phyloP scores from a whole-genome alignment of 2,888 invertebrate species.

The Pherbina coryleti region DNA sequence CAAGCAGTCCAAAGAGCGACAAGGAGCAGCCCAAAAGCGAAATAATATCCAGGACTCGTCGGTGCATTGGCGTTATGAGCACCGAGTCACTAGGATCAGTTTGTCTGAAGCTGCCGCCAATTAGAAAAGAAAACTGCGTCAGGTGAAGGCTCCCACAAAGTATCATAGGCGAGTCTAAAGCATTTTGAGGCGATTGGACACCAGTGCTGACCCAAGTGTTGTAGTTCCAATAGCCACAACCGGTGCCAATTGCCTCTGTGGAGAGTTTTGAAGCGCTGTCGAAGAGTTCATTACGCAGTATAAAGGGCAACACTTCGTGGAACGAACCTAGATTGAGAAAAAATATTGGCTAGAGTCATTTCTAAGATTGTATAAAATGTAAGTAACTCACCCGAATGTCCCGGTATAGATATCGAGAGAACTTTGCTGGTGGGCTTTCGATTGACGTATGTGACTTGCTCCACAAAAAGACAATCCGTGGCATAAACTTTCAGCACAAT shows the following conservation, averaged over 20 bases:
- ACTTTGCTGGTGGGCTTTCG: constrained; percentile 70
- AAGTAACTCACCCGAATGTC: constrained; percentile 65
- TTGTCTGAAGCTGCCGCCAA: constrained; percentile 61
- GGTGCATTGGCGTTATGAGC: constrained; percentile 65
- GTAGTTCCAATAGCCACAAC: constrained; percentile 76
- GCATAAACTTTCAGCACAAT: constrained; percentile 73
- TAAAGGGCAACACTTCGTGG: constrained; percentile 71
- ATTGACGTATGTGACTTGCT: constrained; percentile 63
- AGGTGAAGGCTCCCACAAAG: constrained; percentile 73
- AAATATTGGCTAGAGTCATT: neutral
- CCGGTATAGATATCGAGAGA: constrained; percentile 75
- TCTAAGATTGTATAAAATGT: neutral
- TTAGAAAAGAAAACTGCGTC: constrained; percentile 75
- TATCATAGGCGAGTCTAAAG: constrained; percentile 58
- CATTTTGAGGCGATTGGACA: constrained; percentile 58
- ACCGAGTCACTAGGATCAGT: constrained; percentile 57
- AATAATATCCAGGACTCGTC: constrained; percentile 72
- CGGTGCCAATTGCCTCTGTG: constrained; percentile 49
- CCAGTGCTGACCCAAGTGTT: constrained; percentile 74
- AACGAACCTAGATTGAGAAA: constrained; percentile 65
- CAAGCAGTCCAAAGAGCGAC: constrained; percentile 73
- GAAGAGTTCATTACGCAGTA: constrained; percentile 60
- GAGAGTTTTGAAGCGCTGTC: constrained; percentile 36
- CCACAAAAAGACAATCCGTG: constrained; percentile 73
- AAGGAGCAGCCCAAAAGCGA: constrained; percentile 74